Percentiles rank a stretch among this genome's conserved stretches.
These are phyloP conservation scores for Cladorhizidae sp. DNA, from an alignment of 37 sponge, comb jelly and placozoan species.

Conservation along the genomic window DNA sequence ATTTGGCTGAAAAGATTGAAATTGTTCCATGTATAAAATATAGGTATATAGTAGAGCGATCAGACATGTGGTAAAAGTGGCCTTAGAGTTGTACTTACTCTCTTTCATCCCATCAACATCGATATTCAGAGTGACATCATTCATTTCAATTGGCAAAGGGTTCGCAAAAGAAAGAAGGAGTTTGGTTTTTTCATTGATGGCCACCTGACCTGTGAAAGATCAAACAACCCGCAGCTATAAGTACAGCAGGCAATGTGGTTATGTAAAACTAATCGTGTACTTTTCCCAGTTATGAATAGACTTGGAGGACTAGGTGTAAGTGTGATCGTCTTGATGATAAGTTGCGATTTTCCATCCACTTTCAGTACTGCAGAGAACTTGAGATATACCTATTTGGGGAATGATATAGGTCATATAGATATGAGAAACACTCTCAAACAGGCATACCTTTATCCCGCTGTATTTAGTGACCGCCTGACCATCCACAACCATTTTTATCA, in stretches of 20 bases:
- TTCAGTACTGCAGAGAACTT: slow-evolving; percentile 21
- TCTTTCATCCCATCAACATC: slow-evolving; percentile 26
- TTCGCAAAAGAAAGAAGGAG: slow-evolving; percentile 19
- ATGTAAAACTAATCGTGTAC: background rate
- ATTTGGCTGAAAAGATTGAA: no score
- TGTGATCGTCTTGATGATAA: slow-evolving; percentile 18
- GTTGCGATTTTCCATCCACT: slow-evolving; percentile 25
- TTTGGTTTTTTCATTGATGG: slow-evolving; percentile 6
- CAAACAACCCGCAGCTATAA: background rate
- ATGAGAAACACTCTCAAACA: background rate
- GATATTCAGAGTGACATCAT: slow-evolving; percentile 32
- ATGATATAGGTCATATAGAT: no score
- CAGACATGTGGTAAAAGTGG: no score
- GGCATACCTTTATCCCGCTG: slow-evolving; percentile 31
- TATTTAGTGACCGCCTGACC: slow-evolving; percentile 31
- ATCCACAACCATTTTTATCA: slow-evolving; percentile 14
- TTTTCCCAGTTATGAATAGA: slow-evolving; percentile 13
- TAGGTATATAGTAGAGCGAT: no score
- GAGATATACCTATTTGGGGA: slow-evolving; percentile 27
- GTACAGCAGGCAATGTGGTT: background rate
- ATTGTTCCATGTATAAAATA: no score
- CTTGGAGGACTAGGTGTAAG: slow-evolving; percentile 25
- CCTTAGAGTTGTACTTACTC: slow-evolving; percentile 36
- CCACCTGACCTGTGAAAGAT: slow-evolving; percentile 6
- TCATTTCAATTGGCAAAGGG: slow-evolving; percentile 47